Conservation (phyloP, 2,888 invertebrate genomes). For the Cataglyphis albicans region DNA sequence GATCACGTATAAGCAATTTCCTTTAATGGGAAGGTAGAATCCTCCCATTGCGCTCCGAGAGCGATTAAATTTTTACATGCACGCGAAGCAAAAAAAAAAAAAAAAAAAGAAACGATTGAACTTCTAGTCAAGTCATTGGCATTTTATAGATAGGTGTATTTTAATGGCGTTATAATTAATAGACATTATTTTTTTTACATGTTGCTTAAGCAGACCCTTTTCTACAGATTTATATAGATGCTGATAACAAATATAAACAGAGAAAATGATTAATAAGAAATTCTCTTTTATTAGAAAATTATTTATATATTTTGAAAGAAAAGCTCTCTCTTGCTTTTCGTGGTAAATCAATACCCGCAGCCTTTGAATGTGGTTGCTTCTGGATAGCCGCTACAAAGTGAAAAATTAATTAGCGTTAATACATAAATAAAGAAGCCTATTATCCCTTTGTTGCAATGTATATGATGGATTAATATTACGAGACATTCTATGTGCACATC, state of each 20-base stretch:
- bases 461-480: neutral
- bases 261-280: neutral
- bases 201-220: neutral
- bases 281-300: neutral
- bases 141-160: constrained; percentile 6
- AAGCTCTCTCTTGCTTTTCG: neutral
- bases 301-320: neutral
- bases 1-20: constrained; percentile 53
- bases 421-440: neutral
- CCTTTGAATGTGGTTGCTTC: neutral
- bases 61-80: constrained; percentile 26
- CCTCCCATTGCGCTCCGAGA: constrained; percentile 31
- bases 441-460: neutral
- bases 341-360: neutral
- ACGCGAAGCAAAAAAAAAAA: constrained; percentile 31
- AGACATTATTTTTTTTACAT: neutral
- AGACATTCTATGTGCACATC: neutral
- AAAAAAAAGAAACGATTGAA: constrained; percentile 19
- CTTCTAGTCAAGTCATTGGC: neutral
- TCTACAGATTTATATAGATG: neutral
- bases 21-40: constrained; percentile 44
- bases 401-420: constrained; percentile 1
- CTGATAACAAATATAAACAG: neutral
- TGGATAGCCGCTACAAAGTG: neutral
- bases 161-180: constrained; percentile 33